A percentile compares a stretch with the other conserved stretches of the same genome.
Conservation (phyloP, 2,113 vertebrate species). For the Silurus glanis region DNA sequence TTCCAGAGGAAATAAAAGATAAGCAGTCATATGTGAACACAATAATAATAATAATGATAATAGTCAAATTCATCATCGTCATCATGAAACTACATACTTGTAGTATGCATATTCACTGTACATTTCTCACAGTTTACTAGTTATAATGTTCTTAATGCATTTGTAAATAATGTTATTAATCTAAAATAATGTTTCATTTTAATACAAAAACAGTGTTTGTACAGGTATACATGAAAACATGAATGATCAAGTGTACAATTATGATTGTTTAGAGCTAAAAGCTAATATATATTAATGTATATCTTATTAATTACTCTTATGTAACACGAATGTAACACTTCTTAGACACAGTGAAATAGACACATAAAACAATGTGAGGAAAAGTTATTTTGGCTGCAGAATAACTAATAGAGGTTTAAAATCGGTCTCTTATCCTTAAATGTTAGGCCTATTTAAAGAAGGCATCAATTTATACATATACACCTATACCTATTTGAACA, state of each 20-base stretch:
- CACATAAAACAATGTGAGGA: neutral
- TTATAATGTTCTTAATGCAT: neutral
- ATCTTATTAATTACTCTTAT: neutral
- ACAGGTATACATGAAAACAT: neutral
- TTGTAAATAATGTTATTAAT: neutral
- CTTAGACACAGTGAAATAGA: neutral
- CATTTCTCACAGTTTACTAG: neutral
- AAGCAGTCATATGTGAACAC: neutral
- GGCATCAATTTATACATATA: neutral
- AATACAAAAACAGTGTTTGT: neutral
- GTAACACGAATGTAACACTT: neutral
- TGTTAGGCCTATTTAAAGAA: neutral
- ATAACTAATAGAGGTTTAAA: neutral
- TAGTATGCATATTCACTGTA: slow-evolving; percentile 13
- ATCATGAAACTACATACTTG: neutral
- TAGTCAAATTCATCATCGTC: neutral
- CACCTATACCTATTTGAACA: neutral
- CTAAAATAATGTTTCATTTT: neutral
- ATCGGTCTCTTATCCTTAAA: neutral
- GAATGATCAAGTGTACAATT: neutral
- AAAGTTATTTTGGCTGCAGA: neutral
- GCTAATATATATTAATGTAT: neutral
- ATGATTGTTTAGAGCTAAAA: neutral
- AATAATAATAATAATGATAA: neutral
- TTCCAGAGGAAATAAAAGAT: neutral